A percentile compares a stretch with the other conserved stretches of the same genome.
phyloP scores from a whole-genome alignment of 1,140 invertebrate species.

The Anastrepha ludens region DNA sequence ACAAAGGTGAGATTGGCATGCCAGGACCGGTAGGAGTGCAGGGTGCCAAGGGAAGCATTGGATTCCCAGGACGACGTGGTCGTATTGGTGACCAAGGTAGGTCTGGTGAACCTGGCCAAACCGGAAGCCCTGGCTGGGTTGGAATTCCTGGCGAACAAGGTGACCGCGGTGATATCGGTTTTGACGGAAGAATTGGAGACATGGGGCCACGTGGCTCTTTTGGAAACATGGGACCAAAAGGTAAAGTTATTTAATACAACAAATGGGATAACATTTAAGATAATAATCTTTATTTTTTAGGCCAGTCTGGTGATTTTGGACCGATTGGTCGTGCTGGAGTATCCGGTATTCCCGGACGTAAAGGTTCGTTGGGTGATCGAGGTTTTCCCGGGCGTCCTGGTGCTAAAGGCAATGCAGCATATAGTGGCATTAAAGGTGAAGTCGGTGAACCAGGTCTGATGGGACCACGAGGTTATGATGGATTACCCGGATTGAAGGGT shows the following conservation, averaged over 20 bases:
- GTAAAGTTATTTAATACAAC: conserved; percentile 66
- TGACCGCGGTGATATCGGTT: conserved; percentile 76
- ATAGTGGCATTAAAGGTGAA: conserved; percentile 81
- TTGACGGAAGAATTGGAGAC: conserved; percentile 75
- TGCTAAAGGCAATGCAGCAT: conserved; percentile 75
- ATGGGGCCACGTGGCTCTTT: conserved; percentile 75
- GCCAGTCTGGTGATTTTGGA: conserved; percentile 75
- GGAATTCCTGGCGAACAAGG: conserved; percentile 78
- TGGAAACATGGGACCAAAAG: conserved; percentile 78
- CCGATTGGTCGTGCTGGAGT: conserved; percentile 75
- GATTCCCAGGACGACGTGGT: conserved; percentile 77
- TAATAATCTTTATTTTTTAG: conserved; percentile 63
- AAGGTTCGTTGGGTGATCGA: conserved; percentile 76
- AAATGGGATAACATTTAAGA: conserved; percentile 29
- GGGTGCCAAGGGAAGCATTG: conserved; percentile 70
- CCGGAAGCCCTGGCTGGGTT: conserved; percentile 75
- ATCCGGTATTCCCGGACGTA: conserved; percentile 68
- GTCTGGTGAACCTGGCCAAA: conserved; percentile 73
- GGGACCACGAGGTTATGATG: conserved; percentile 75
- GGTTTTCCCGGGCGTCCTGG: conserved; percentile 76
- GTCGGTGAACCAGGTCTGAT: conserved; percentile 77
- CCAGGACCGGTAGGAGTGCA: conserved; percentile 61
- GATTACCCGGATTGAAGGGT: conserved; percentile 76
- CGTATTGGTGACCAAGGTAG: conserved; percentile 76
- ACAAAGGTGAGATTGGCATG: conserved; percentile 75